phyloP scores from a whole-genome alignment of 1,140 invertebrate genomes.

The Neodiprion virginianus region DNA sequence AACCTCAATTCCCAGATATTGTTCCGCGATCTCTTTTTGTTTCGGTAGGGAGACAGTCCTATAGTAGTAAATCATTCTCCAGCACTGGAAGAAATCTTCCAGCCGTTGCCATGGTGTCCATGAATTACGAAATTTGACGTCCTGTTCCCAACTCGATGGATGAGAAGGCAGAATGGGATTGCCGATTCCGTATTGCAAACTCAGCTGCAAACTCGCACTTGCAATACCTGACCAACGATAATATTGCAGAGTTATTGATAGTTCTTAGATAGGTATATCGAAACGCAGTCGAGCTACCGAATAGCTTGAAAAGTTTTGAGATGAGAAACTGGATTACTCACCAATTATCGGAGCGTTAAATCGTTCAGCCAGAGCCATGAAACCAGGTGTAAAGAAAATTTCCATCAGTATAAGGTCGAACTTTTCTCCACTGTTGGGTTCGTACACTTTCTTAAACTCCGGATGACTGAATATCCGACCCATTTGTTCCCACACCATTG shows the following conservation, averaged over 20 bases:
- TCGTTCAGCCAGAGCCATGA: background rate
- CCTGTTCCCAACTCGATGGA: too few species aligned
- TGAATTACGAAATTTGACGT: too few species aligned
- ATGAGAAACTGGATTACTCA: background rate
- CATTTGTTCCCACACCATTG: background rate
- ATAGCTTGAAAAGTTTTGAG: background rate
- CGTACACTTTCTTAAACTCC: too few species aligned
- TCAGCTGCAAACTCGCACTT: too few species aligned
- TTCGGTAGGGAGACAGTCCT: background rate
- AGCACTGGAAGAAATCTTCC: too few species aligned
- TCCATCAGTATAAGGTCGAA: conserved; percentile 12
- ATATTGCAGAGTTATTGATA: background rate
- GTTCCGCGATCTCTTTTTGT: background rate
- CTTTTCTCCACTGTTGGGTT: background rate
- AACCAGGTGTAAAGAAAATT: conserved; percentile 13
- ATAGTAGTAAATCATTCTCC: background rate
- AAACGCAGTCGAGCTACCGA: background rate
- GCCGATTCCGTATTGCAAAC: too few species aligned
- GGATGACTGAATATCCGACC: background rate
- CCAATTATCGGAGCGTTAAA: conserved; percentile 5
- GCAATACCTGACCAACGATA: background rate
- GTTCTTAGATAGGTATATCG: background rate
- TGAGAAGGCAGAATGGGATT: too few species aligned
- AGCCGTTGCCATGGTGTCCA: too few species aligned
- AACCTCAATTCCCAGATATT: background rate